These are phyloP conservation scores for Pollenia griseotomentosa DNA, from an alignment of 2,888 invertebrate genomes.

Conservation along the genomic window DNA sequence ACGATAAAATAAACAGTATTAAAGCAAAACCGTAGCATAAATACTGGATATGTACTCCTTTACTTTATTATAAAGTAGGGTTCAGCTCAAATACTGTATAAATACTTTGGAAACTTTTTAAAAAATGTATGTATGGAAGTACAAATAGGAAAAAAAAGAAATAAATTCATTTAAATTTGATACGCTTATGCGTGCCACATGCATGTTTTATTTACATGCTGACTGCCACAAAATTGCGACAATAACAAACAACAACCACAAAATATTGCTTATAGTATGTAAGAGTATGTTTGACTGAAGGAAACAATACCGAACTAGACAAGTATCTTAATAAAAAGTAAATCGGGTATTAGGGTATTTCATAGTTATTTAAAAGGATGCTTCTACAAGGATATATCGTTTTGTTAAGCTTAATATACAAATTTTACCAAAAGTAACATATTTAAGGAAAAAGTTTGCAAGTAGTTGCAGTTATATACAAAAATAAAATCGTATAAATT, in stretches of 20 bases:
- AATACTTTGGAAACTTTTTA: slow-evolving; percentile 49
- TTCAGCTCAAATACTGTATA: slow-evolving; percentile 26
- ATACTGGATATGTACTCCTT: background rate
- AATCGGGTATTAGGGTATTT: slow-evolving; percentile 38
- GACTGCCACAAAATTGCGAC: slow-evolving; percentile 70
- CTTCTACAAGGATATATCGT: background rate
- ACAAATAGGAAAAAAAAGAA: slow-evolving; percentile 50
- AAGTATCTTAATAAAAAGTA: slow-evolving; percentile 53
- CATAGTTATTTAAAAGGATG: background rate
- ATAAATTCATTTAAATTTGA: slow-evolving; percentile 76
- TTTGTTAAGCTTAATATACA: no score
- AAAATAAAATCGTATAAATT: no score
- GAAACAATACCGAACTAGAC: slow-evolving; percentile 39
- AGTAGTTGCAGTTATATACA: no score
- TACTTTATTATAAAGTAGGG: background rate
- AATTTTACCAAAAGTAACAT: no score
- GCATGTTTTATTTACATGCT: slow-evolving; percentile 73
- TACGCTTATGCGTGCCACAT: slow-evolving; percentile 78
- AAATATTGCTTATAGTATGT: slow-evolving; percentile 3
- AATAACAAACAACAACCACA: slow-evolving; percentile 60
- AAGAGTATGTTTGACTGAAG: background rate
- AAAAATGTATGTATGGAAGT: slow-evolving; percentile 41
- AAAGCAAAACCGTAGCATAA: slow-evolving; percentile 20
- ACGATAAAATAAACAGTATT: slow-evolving; percentile 28
- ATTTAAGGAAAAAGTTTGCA: no score